Percentiles rank a stretch among this genome's conserved stretches.
Evolutionary conservation across 2,888 invertebrate species (phyloP).

Genomic region (Thymelicus sylvestris): DNA sequence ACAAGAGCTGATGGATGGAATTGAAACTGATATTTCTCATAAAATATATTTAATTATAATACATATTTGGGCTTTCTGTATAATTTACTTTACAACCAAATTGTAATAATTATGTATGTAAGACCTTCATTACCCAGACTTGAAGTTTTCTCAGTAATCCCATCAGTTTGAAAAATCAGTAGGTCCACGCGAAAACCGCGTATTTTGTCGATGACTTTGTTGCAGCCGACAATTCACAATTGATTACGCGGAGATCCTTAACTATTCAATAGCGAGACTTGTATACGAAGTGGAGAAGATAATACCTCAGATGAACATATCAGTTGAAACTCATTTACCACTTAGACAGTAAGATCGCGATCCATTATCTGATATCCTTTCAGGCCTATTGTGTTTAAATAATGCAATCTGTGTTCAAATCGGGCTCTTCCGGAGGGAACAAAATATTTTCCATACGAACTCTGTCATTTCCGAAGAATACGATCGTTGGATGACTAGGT

Average conservation of each 20-base stretch:
- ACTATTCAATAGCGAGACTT: not conserved
- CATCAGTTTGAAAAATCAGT: too few relatives aligned
- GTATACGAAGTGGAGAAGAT: not conserved
- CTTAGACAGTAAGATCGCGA: slow-evolving; percentile 34
- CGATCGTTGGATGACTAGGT: slow-evolving; percentile 47
- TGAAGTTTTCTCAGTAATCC: too few relatives aligned
- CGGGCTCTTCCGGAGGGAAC: slow-evolving; percentile 38
- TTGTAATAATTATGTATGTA: too few relatives aligned
- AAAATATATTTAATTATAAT: too few relatives aligned
- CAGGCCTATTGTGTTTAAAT: slow-evolving; percentile 35
- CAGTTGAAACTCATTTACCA: slow-evolving; percentile 28
- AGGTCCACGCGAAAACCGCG: too few relatives aligned
- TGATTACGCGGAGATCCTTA: not conserved
- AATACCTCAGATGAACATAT: slow-evolving; percentile 14
- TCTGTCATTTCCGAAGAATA: slow-evolving; percentile 49
- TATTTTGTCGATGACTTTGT: too few relatives aligned
- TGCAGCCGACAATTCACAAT: too few relatives aligned
- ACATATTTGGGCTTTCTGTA: too few relatives aligned
- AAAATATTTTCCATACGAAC: slow-evolving; percentile 49
- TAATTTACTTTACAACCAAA: too few relatives aligned
- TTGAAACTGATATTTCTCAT: too few relatives aligned
- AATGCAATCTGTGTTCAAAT: slow-evolving; percentile 34
- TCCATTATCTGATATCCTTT: slow-evolving; percentile 37
- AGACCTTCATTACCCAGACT: too few relatives aligned
- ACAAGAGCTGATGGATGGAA: too few relatives aligned